A percentile compares a stretch with the other conserved stretches of the same genome.
phyloP scores from a whole-genome alignment of 2,797 vertebrate genomes.

The Loris lydekkerianus region DNA sequence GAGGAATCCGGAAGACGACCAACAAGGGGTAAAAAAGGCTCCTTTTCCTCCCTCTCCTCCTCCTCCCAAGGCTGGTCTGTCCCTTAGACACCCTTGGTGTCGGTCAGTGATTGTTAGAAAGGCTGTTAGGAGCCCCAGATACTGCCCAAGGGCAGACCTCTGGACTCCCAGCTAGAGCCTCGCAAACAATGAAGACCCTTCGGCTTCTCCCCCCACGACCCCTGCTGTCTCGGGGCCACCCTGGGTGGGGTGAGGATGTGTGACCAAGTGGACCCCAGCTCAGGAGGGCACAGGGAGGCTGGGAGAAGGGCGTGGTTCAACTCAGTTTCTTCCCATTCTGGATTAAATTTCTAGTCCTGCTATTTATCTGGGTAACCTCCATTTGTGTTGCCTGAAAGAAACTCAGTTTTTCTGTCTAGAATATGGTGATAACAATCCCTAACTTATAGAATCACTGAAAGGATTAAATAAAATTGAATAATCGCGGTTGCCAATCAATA shows the following conservation, averaged over 20 bases:
- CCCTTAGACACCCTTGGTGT: background rate
- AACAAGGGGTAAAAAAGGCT: background rate
- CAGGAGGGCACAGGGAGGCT: background rate
- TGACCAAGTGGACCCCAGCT: background rate
- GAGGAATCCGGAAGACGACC: background rate
- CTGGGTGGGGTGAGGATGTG: background rate
- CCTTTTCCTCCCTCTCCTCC: background rate
- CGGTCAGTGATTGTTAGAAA: background rate
- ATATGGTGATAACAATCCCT: background rate
- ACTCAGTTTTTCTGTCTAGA: slow-evolving; percentile 24
- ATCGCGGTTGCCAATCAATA: background rate
- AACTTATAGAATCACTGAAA: background rate
- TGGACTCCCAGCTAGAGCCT: background rate
- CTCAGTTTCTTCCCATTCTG: slow-evolving; percentile 8
- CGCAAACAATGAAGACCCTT: slow-evolving; percentile 56
- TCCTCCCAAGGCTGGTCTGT: background rate
- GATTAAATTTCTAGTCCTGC: background rate
- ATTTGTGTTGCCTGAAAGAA: background rate
- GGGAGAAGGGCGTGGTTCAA: background rate
- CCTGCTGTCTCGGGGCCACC: background rate
- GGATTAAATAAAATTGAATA: background rate
- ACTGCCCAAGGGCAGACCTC: slow-evolving; percentile 36
- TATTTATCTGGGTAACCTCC: background rate
- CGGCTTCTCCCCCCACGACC: background rate
- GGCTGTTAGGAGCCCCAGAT: background rate